These are phyloP conservation scores for Rhagoletis zephyria DNA, from an alignment of 1,140 invertebrate genomes.

Conservation along the genomic window DNA sequence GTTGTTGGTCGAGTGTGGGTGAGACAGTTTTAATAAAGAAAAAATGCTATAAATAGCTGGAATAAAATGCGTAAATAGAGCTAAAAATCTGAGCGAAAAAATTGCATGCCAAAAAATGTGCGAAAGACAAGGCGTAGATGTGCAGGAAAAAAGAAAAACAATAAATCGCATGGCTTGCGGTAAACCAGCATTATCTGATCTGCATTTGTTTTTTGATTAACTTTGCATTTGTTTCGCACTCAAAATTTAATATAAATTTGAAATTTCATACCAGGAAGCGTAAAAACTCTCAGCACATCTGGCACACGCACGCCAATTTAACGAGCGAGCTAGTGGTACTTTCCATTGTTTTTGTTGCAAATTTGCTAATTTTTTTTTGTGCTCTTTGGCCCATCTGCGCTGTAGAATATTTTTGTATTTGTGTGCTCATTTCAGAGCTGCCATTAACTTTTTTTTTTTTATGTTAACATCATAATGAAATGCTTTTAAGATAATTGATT, in stretches of 20 bases:
- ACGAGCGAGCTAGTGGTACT: background rate
- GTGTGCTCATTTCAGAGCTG: background rate
- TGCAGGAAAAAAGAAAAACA: background rate
- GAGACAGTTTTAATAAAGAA: background rate
- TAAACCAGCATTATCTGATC: background rate
- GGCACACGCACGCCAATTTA: background rate
- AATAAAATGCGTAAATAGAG: background rate
- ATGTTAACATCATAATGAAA: background rate
- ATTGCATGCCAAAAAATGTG: background rate
- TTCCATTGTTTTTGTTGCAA: background rate
- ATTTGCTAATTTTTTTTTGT: background rate
- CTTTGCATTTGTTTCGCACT: background rate
- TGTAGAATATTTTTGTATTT: background rate
- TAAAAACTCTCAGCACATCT: background rate
- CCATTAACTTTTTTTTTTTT: background rate
- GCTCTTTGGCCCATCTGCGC: background rate
- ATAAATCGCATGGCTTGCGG: background rate
- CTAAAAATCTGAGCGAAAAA: background rate
- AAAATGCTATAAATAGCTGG: background rate
- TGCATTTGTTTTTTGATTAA: no score
- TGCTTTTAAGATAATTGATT: constrained; percentile 26
- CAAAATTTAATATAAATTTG: background rate
- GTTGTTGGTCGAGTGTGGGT: background rate
- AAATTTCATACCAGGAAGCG: background rate
- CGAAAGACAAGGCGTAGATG: background rate